A percentile compares a stretch with the other conserved stretches of the same genome.
Evolutionary conservation across 2,888 invertebrate genomes (phyloP).

Genomic region (Pristionchus mayeri): DNA sequence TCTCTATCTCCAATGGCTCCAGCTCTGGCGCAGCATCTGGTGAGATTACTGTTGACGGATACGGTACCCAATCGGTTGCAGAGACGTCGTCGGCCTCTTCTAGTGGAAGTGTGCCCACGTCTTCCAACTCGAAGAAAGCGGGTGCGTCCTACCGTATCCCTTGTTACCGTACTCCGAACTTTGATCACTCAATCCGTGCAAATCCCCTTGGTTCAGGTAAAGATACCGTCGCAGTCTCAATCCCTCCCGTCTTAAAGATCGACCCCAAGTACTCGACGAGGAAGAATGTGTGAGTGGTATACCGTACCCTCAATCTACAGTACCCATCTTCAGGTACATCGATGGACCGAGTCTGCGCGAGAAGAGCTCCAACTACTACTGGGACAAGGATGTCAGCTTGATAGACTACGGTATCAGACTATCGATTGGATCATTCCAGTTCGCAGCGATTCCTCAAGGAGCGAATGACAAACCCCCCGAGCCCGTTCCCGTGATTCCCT

Average conservation of each 20-base stretch:
- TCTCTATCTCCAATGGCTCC: neutral
- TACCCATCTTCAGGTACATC: neutral
- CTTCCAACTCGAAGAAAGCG: too few relatives aligned
- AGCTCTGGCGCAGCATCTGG: neutral
- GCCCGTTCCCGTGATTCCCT: neutral
- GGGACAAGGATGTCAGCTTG: constrained; percentile 26
- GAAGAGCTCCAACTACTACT: constrained; percentile 41
- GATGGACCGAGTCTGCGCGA: constrained; percentile 26
- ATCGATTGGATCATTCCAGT: constrained; percentile 24
- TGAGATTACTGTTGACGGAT: neutral
- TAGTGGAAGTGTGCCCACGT: neutral
- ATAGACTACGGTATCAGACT: neutral
- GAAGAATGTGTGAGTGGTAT: neutral
- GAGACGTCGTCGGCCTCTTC: neutral
- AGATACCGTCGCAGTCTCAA: neutral
- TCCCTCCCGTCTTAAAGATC: neutral
- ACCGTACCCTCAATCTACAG: neutral
- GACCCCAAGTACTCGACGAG: neutral
- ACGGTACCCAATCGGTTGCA: neutral
- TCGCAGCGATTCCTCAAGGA: too few relatives aligned
- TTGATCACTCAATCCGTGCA: neutral
- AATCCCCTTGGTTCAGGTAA: neutral
- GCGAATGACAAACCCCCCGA: neutral
- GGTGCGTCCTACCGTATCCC: neutral
- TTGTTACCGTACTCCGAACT: neutral